Percentiles rank a stretch among this genome's conserved stretches.
phyloP scores from a whole-genome alignment of 1,140 invertebrate genomes.

The Sycophaga agraensis region DNA sequence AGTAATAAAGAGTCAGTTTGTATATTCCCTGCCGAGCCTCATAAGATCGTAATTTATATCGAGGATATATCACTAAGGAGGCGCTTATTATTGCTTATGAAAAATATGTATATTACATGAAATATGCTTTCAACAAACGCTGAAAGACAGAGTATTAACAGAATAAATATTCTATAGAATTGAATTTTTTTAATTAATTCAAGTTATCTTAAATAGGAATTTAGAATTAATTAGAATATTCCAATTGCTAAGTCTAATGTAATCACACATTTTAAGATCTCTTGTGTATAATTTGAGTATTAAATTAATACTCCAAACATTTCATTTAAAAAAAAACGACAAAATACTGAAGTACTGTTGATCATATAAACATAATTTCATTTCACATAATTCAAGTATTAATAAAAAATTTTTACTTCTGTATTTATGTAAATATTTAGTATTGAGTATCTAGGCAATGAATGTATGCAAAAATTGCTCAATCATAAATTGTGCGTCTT shows the following conservation, averaged over 20 bases:
- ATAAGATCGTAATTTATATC: conserved; percentile 11
- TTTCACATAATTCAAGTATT: conserved; percentile 10
- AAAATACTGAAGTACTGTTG: conserved; percentile 25
- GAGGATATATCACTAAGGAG: conserved; percentile 17
- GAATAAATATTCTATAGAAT: conserved; percentile 10
- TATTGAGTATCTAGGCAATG: conserved; percentile 3
- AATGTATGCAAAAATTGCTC: conserved; percentile 1
- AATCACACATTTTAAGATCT: conserved; percentile 4
- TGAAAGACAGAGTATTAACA: conserved; percentile 21
- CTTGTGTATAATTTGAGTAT: conserved; percentile 24
- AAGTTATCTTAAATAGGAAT: conserved; percentile 10
- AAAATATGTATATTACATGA: conserved; percentile 12
- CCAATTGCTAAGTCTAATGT: conserved; percentile 10
- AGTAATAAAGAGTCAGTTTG: conserved; percentile 1
- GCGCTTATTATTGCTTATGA: conserved; percentile 26
- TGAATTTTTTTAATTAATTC: not conserved
- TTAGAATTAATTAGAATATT: not conserved
- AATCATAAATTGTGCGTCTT: conserved; percentile 19
- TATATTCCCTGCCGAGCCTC: conserved; percentile 12
- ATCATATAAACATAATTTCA: conserved; percentile 8
- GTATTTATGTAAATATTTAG: conserved; percentile 4
- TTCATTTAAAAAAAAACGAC: conserved; percentile 14
- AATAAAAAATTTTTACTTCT: conserved; percentile 4
- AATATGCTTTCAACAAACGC: conserved; percentile 12
- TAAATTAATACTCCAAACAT: conserved; percentile 14